Evolutionary conservation across 2,113 vertebrate species (phyloP), one percentile per base, ranked within the genome.

Genomic region (Acrocephalus kingi): DNA sequence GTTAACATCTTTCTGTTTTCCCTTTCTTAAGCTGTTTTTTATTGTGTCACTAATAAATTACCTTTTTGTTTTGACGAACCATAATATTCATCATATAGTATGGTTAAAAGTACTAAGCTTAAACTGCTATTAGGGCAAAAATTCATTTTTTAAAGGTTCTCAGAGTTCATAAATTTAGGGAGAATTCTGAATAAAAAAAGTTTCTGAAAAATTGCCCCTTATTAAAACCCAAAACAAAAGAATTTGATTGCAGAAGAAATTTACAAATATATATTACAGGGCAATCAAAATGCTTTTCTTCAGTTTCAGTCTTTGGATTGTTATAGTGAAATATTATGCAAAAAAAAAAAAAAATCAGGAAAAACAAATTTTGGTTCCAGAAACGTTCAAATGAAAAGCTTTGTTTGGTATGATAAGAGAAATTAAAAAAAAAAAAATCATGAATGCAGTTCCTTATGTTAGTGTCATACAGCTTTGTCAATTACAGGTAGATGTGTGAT

Each of bases 401-500:
- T 39, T 49, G 0, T 58, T 72, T 8, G 5, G 9, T 30, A 56
- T 0, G 7, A 31, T 16, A 27, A 25, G 2, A 30, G 28, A 68
- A 82, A 51, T 35, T 33, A 8, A 25, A 56, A 27, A 17, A 3
- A 10, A 17, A 27, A 22, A 35, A 31, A 15, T 1, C 6, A 21
- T 41, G 6, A 74, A 45, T 62, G 4, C 7, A 37, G 6, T 17
- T 79, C 4, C 7, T 72, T 52, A 33, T 33, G 13, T 10, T 55
- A 64, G 28, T 46, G 7, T 19, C 23, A 48, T 21, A 43, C 10
- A 55, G 1, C 5, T 88, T 85, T 79, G 19, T n/a, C 20, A 56
- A 1, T 30, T 61, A 19, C 10, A 68, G 10, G 13, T 30, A 17
- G 5, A 49, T 1, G 0, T 4, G 1, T 39, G 21, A 30, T 45